Conservation (phyloP, 2,888 invertebrate genomes). For the Cephus nigrinus region DNA sequence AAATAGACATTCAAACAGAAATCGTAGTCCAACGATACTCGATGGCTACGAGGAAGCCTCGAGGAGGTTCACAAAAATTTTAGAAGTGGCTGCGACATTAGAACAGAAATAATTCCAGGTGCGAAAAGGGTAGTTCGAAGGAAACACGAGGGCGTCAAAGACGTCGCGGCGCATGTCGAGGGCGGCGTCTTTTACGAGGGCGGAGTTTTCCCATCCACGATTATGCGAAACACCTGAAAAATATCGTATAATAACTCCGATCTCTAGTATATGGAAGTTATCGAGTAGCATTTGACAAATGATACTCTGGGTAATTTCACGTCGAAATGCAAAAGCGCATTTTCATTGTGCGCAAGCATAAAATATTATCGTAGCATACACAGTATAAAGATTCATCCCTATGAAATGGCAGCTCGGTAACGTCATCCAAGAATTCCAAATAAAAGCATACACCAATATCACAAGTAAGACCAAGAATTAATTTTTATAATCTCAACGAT, state of each 20-base stretch:
- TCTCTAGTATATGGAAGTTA: conserved; percentile 11
- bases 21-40: background rate
- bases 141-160: conserved; percentile 13
- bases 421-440: background rate
- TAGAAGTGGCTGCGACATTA: background rate
- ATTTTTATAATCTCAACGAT: background rate
- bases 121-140: conserved; percentile 26
- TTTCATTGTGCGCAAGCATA: background rate
- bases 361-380: background rate
- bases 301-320: conserved; percentile 13
- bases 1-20: background rate
- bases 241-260: conserved; percentile 8
- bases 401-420: background rate
- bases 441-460: background rate
- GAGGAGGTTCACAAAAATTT: background rate
- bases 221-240: conserved; percentile 19
- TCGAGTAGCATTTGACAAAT: conserved; percentile 19
- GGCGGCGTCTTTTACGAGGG: conserved; percentile 46
- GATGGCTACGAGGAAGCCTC: background rate
- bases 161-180: conserved; percentile 48
- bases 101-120: conserved; percentile 21
- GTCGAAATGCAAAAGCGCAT: conserved; percentile 7
- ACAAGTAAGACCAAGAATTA: background rate
- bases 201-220: conserved; percentile 42
- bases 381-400: background rate